These are phyloP conservation scores for Netelia inedita DNA, from an alignment of 2,888 invertebrate species.

Conservation along the genomic window DNA sequence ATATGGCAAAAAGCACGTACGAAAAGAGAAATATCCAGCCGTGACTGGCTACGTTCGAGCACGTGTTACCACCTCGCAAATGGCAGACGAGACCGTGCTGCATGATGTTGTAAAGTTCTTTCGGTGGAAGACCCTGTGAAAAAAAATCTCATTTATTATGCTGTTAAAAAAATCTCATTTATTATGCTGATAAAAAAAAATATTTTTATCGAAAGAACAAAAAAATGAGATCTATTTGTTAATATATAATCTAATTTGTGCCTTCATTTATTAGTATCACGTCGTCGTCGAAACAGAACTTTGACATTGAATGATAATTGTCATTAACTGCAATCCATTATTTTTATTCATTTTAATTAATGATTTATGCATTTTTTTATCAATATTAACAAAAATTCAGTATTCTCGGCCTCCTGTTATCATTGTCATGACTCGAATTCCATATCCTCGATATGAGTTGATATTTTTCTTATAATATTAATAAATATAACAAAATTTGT, in stretches of 20 bases:
- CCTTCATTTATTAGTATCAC: not conserved
- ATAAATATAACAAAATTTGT: not conserved
- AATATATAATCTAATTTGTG: not conserved
- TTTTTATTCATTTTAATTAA: too few relatives aligned
- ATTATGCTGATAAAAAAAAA: slow-evolving; percentile 65
- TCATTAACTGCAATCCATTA: too few relatives aligned
- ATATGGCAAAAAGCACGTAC: slow-evolving; percentile 85
- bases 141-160: slow-evolving; percentile 80
- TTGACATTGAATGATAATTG: too few relatives aligned
- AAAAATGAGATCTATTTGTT: not conserved
- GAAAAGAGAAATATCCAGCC: slow-evolving; percentile 86
- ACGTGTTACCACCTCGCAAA: slow-evolving; percentile 76
- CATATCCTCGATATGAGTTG: not conserved
- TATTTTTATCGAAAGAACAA: not conserved
- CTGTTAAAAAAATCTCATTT: slow-evolving; percentile 74
- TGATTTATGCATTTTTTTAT: too few relatives aligned
- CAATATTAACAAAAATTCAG: too few relatives aligned
- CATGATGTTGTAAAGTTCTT: slow-evolving; percentile 78
- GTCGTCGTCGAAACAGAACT: too few relatives aligned
- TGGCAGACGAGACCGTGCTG: slow-evolving; percentile 81
- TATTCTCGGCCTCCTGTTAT: too few relatives aligned
- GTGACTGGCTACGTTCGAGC: slow-evolving; percentile 81
- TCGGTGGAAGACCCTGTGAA: slow-evolving; percentile 81
- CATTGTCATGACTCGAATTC: too few relatives aligned
- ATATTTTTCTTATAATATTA: not conserved